Evolutionary conservation across 2,888 invertebrate genomes (phyloP).

Genomic region (Zaprionus lineosus): DNA sequence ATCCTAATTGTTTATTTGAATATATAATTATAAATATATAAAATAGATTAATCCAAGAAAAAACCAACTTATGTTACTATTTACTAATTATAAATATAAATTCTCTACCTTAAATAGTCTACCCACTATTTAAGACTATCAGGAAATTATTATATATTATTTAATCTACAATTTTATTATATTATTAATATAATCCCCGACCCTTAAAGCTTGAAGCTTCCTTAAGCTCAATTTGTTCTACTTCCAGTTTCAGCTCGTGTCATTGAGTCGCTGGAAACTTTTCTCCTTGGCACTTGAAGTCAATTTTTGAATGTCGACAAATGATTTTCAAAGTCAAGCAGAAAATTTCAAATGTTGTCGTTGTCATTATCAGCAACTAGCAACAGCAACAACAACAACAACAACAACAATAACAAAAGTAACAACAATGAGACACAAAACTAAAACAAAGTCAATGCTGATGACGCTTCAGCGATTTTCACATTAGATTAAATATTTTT

Average conservation of each 20-base stretch:
- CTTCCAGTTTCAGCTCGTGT: constrained; percentile 26
- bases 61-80: too few relatives aligned
- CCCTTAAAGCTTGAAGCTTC: too few relatives aligned
- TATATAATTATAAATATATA: too few relatives aligned
- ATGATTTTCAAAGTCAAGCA: constrained; percentile 13
- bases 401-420: constrained; percentile 18
- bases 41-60: too few relatives aligned
- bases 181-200: too few relatives aligned
- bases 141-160: too few relatives aligned
- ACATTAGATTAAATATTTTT: constrained; percentile 74
- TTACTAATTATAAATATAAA: too few relatives aligned
- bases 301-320: constrained; percentile 15
- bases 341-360: constrained; percentile 18
- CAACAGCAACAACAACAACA: constrained; percentile 29
- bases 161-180: too few relatives aligned
- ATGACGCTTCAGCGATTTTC: constrained; percentile 75
- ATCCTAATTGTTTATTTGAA: too few relatives aligned
- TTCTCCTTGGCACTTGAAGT: constrained; percentile 20
- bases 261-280: constrained; percentile 22
- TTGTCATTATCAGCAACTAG: constrained; percentile 42
- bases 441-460: constrained; percentile 60
- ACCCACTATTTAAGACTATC: too few relatives aligned
- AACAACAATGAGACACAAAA: constrained; percentile 25
- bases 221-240: too few relatives aligned
- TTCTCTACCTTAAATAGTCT: too few relatives aligned